These are phyloP conservation scores for Perca fluviatilis DNA, from an alignment of 2,113 vertebrate genomes.

Conservation along the genomic window DNA sequence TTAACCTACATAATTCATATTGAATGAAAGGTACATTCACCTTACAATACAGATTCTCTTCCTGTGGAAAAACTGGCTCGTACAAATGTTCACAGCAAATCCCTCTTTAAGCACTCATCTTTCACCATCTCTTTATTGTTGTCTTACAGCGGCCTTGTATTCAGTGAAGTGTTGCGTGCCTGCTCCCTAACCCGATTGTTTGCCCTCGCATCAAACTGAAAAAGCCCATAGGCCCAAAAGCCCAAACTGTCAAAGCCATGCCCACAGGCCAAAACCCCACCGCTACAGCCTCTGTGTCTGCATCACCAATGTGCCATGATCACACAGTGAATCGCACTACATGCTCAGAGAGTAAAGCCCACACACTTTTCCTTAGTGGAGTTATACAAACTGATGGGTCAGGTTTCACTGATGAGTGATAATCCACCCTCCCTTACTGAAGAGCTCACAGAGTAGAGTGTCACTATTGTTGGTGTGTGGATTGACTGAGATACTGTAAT, in stretches of 20 bases:
- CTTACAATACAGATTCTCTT: conserved; percentile 8
- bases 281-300: conserved; percentile 19
- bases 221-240: conserved; percentile 54
- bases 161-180: conserved; percentile 58
- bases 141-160: conserved; percentile 10
- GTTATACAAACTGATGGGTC: conserved; percentile 39
- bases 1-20: conserved; percentile 2
- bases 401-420: conserved; percentile 41
- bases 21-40: not conserved
- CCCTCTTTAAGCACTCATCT: conserved; percentile 42
- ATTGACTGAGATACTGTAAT: conserved; percentile 30
- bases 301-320: conserved; percentile 21
- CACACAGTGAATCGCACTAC: conserved; percentile 21
- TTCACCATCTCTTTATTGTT: conserved; percentile 53
- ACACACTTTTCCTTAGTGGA: conserved; percentile 22
- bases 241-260: conserved; percentile 63
- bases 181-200: conserved; percentile 72
- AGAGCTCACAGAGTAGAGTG: conserved; percentile 17
- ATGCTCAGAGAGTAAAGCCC: conserved; percentile 31
- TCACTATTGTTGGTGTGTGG: conserved; percentile 18
- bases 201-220: conserved; percentile 65
- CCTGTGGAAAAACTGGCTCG: conserved; percentile 27
- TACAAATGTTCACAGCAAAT: conserved; percentile 27
- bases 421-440: conserved; percentile 9
- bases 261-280: conserved; percentile 36